phyloP scores from a whole-genome alignment of 92 coral and sea anemone species.

The Hydrozoanthus gracilis region DNA sequence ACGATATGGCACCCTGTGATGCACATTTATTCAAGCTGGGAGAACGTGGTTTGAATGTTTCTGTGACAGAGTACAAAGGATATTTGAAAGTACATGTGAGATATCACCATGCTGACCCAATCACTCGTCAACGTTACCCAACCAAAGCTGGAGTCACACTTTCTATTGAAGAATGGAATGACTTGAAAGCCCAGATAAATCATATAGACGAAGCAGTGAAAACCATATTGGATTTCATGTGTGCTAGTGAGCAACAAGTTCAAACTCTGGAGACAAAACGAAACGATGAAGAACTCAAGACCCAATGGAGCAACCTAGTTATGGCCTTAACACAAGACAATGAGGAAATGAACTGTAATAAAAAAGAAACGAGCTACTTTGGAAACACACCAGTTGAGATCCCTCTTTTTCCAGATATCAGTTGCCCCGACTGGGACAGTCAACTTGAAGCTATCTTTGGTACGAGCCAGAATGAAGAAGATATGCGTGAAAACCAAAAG shows the following conservation, averaged over 20 bases:
- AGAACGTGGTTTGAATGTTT: constrained; percentile 6
- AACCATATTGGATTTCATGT: constrained; percentile 8
- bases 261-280: constrained; percentile 19
- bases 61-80: constrained; percentile 29
- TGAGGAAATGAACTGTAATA: constrained; percentile 7
- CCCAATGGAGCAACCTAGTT: constrained; percentile 20
- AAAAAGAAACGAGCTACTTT: constrained; percentile 16
- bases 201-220: constrained; percentile 18
- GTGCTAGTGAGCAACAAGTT: constrained; percentile 19
- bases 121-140: constrained; percentile 15
- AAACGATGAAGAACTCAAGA: constrained; percentile 13
- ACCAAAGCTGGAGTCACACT: constrained; percentile 20
- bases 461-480: constrained; percentile 11
- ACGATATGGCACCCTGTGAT: constrained; percentile 21
- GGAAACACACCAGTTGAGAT: constrained; percentile 6
- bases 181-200: constrained; percentile 9
- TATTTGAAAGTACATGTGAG: constrained; percentile 12
- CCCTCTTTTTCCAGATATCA: constrained; percentile 13
- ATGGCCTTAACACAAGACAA: constrained; percentile 11
- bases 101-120: constrained; percentile 10
- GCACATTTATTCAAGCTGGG: constrained; percentile 24
- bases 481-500: constrained; percentile 7
- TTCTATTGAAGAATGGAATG: no score
- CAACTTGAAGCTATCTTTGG: constrained; percentile 19
- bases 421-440: constrained; percentile 21